Percentiles rank a stretch among this genome's conserved stretches.
Evolutionary conservation across 2,113 vertebrate genomes (phyloP).

Genomic region (Limnothrissa miodon): DNA sequence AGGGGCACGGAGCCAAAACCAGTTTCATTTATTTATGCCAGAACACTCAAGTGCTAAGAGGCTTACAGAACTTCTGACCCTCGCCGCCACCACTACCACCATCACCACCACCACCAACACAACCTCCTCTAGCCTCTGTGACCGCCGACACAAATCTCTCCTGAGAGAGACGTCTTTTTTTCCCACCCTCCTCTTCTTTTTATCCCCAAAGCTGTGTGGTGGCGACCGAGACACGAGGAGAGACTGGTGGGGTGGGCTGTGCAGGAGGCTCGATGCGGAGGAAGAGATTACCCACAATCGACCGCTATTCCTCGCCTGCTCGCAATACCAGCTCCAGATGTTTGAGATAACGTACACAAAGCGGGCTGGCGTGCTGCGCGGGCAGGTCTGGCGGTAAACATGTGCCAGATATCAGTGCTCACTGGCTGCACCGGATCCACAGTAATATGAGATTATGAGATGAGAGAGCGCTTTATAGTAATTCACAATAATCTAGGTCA

Average conservation of each 20-base stretch:
- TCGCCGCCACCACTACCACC: constrained; percentile 29
- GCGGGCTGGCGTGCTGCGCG: constrained; percentile 58
- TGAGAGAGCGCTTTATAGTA: too few species aligned
- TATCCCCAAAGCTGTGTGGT: neutral
- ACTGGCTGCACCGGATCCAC: constrained; percentile 18
- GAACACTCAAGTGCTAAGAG: constrained; percentile 59
- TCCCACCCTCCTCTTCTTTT: neutral
- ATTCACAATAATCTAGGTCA: too few species aligned
- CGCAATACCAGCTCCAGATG: constrained; percentile 64
- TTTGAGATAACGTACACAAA: constrained; percentile 58
- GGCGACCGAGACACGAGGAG: neutral
- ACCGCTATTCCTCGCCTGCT: neutral
- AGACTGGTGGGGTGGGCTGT: neutral
- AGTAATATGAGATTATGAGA: too few species aligned
- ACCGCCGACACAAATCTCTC: constrained; percentile 47
- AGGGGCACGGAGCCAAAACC: constrained; percentile 51
- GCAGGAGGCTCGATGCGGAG: constrained; percentile 46
- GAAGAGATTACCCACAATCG: constrained; percentile 64
- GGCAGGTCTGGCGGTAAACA: constrained; percentile 63
- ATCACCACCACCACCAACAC: neutral
- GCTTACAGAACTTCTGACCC: constrained; percentile 62
- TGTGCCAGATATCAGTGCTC: constrained; percentile 68
- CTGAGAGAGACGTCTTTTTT: neutral
- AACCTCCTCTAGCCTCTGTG: neutral
- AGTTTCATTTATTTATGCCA: constrained; percentile 64